Base-by-base conservation (phyloP, 1,140 invertebrate species). In the Pseudomyrmex cubaensis region DNA sequence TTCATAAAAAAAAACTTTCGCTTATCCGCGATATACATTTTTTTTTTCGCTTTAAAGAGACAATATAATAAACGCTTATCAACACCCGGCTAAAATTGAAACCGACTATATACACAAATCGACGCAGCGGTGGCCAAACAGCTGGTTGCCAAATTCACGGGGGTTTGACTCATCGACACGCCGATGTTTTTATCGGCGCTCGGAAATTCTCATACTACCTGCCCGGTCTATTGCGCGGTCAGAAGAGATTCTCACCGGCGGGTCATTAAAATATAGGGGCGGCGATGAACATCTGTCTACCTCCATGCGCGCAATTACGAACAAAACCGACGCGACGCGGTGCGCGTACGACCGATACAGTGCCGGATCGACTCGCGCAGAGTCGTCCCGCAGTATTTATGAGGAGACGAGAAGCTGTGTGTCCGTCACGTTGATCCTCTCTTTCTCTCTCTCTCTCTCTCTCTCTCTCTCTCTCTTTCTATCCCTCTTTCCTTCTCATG, bases 231-330 rank as follows among this genome's bases (percentile, higher is more conserved):
- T 46, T 22, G 25, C 17, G 74, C 35, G 80, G 85, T 84, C 73
- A 73, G 59, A 87, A 78, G 59, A 70, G 52, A 84, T 87, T 87
- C 86, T 87, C 86, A 84, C 82, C 74, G 69, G 54, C 46, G 44
- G 73, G 57, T 48, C 82, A 73, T 87, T 87, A 88, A 87, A 88
- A 88, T 87, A 88, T 88, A 78, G 56, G 86, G 87, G 87, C 64
- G 78, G 44, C 70, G 83, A 87, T 87, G 87, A 86, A n/a, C 87
- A 88, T 88, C 87, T 88, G 87, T 72, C 82, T 75, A 84, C 85
- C 85, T 77, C 52, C 69, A 75, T 82, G 66, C 25, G 86, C 83
- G 86, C 83, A 88, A 88, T 88, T 88, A 85, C 85, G 63, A 72
- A 48, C 10, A 72, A 84, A 80, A 61, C 69, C 84, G 86, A 78